Evolutionary conservation across 2,888 invertebrate genomes (phyloP).

Genomic region (Phalangium opilio): DNA sequence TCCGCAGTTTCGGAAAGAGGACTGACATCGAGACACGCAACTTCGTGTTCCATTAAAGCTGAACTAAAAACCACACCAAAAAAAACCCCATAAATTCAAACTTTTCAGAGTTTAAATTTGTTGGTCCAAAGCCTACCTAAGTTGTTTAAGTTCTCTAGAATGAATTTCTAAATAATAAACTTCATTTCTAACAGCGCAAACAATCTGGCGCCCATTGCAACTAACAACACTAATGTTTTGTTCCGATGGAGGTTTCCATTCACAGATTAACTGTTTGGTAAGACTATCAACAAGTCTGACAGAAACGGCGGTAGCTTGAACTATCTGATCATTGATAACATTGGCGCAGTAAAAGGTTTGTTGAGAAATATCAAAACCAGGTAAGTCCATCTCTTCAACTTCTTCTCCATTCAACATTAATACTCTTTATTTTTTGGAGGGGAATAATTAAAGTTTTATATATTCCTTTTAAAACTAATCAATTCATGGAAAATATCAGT

Average conservation of each 20-base stretch:
- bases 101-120: not conserved
- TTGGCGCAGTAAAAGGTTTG: conserved; percentile 92
- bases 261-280: conserved; percentile 43
- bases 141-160: conserved; percentile 37
- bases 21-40: conserved; percentile 88
- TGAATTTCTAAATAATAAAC: conserved; percentile 65
- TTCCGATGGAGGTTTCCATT: conserved; percentile 52
- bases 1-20: conserved; percentile 41
- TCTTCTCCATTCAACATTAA: conserved; percentile 83
- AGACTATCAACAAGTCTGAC: conserved; percentile 53
- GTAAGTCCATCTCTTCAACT: conserved; percentile 90
- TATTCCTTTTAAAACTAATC: too few relatives aligned
- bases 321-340: conserved; percentile 63
- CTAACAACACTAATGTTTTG: conserved; percentile 76
- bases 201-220: conserved; percentile 56
- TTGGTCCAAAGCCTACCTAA: conserved; percentile 18
- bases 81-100: not conserved
- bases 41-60: conserved; percentile 68
- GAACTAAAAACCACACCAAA: conserved; percentile 22
- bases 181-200: conserved; percentile 73
- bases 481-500: too few relatives aligned
- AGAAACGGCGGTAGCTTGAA: conserved; percentile 53
- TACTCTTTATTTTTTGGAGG: too few relatives aligned
- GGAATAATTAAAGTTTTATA: too few relatives aligned
- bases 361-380: conserved; percentile 75